Evolutionary conservation across 2,888 invertebrate genomes (phyloP).

Genomic region (Pharmacophagus antenor): DNA sequence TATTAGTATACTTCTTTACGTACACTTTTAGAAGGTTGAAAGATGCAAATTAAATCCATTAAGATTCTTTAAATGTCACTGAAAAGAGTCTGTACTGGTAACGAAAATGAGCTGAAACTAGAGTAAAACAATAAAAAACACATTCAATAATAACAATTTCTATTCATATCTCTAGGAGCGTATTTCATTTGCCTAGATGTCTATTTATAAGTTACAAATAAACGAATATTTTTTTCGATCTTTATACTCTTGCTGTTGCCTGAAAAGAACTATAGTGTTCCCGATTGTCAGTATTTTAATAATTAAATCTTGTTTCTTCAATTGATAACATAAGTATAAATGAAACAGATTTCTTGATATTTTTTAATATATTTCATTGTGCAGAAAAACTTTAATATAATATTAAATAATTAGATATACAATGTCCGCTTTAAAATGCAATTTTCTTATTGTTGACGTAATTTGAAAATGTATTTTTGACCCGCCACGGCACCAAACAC

Average conservation of each 20-base stretch:
- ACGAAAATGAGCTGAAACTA: constrained; percentile 30
- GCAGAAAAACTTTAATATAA: too few relatives aligned
- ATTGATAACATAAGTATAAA: too few relatives aligned
- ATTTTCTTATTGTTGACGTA: too few relatives aligned
- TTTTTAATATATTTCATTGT: too few relatives aligned
- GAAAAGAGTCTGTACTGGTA: constrained; percentile 28
- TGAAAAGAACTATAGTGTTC: too few relatives aligned
- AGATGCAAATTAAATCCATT: constrained; percentile 32
- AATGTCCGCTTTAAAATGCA: too few relatives aligned
- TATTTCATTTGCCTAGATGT: constrained; percentile 7
- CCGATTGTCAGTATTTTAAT: too few relatives aligned
- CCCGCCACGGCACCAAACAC: too few relatives aligned
- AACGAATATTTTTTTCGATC: neutral
- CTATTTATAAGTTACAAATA: neutral
- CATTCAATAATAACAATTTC: constrained; percentile 28
- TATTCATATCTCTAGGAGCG: constrained; percentile 7
- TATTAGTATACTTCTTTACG: constrained; percentile 29
- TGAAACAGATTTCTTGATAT: too few relatives aligned
- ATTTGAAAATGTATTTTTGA: neutral
- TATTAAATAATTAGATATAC: too few relatives aligned
- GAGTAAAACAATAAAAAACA: constrained; percentile 28
- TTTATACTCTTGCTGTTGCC: too few relatives aligned
- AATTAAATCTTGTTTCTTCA: too few relatives aligned
- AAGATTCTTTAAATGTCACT: constrained; percentile 31
- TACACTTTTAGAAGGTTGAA: constrained; percentile 26